Evolutionary conservation across 1,140 invertebrate genomes (phyloP), one percentile per base, ranked within the genome.

Genomic region (Lamellibrachia luymesi): DNA sequence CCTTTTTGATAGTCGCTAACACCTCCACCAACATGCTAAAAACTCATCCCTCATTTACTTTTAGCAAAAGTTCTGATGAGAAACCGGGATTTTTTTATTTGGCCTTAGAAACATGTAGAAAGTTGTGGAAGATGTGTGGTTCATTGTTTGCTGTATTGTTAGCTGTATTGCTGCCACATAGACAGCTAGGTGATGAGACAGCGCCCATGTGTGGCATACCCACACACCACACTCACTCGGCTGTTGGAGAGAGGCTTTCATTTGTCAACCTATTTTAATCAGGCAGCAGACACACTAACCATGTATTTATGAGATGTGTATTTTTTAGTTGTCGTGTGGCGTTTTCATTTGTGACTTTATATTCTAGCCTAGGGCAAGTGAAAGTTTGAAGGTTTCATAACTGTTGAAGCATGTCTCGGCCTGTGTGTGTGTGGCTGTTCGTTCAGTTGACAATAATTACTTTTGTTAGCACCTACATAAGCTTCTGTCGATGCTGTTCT

Each of bases 281-380:
- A 80, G 64, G 1, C 64, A 80, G 64, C 64, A 80, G 13, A 80
- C 64, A 80, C 64, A 80, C 64, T 80, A 80, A 80, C 64, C 64
- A 2, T 80, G 64, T 80, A 80, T 80, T 80, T 80, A 80, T 80
- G 64, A 80, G 64, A 80, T 80, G 64, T 80, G 64, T 80, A 80
- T 80, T 80, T 80, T 80, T 80, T 10, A 22, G 64, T 80, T 80
- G 64, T 80, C 13, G 64, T 80, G 64, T 80, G 64, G 13, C 64
- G 64, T 80, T 80, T 80, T 80, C 64, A 22, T 80, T 80, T 80
- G 64, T 80, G 64, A 80, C 64, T 80, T 80, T 80, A 80, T 80
- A 80, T 80, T 80, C 7, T 80, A 80, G 64, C 64, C 64, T 10
- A 22, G 64, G 64, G 64, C 64, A 80, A 80, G 64, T 17, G 64